phyloP scores from a whole-genome alignment of 1,140 invertebrate species.

The Hycleus cichorii region DNA sequence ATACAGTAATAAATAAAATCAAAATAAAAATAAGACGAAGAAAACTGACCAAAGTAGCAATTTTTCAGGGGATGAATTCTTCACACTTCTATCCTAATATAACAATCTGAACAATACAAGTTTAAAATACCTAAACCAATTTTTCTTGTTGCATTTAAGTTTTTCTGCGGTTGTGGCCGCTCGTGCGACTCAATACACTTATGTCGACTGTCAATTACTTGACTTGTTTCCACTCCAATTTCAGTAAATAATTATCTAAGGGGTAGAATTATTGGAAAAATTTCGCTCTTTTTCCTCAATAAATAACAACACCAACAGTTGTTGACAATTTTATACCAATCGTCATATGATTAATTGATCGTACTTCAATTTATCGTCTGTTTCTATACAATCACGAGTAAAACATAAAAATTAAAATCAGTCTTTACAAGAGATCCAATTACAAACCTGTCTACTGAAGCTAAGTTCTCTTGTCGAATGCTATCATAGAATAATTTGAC shows the following conservation, averaged over 20 bases:
- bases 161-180: slow-evolving; percentile 3
- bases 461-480: too few species aligned
- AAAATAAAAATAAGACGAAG: slow-evolving; percentile 22
- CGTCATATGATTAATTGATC: slow-evolving; percentile 14
- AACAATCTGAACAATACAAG: too few species aligned
- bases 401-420: too few species aligned
- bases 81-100: too few species aligned
- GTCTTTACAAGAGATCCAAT: too few species aligned
- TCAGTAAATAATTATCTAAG: neutral
- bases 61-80: neutral
- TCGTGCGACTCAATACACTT: slow-evolving; percentile 8
- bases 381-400: too few species aligned
- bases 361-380: too few species aligned
- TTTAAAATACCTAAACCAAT: neutral
- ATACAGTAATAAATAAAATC: too few species aligned
- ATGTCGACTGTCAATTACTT: slow-evolving; percentile 13
- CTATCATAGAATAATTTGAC: too few species aligned
- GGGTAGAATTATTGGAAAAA: slow-evolving; percentile 10
- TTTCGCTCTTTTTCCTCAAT: slow-evolving; percentile 1
- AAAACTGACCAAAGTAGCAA: slow-evolving; percentile 17
- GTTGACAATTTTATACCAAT: slow-evolving; percentile 12
- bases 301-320: slow-evolving; percentile 9
- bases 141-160: neutral
- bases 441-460: too few species aligned
- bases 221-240: neutral